Conservation (phyloP, 2,113 vertebrate species). For the Paralichthys olivaceus region DNA sequence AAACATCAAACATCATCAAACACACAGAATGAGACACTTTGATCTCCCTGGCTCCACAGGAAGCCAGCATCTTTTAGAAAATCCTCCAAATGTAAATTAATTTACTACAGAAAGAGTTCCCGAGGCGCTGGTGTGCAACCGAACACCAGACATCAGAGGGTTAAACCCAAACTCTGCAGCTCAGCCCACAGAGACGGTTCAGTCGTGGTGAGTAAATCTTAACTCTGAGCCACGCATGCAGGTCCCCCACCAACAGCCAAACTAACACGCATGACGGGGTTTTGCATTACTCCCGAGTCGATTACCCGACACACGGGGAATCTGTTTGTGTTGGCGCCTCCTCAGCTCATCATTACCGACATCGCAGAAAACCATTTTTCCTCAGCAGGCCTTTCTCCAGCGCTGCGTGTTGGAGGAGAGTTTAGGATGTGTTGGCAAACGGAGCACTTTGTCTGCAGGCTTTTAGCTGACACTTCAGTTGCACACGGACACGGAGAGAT, state of each 20-base stretch:
- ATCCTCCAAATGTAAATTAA: constrained; percentile 98
- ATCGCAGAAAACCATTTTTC: neutral
- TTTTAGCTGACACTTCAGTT: constrained; percentile 14
- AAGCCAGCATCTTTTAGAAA: constrained; percentile 97
- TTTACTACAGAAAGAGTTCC: constrained; percentile 90
- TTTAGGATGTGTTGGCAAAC: constrained; percentile 39
- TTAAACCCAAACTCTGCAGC: constrained; percentile 72
- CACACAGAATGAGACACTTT: constrained; percentile 95
- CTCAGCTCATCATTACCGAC: constrained; percentile 39
- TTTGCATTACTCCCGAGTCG: constrained; percentile 50
- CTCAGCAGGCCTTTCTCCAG: constrained; percentile 21
- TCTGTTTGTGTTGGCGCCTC: constrained; percentile 34
- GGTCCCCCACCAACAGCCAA: constrained; percentile 37
- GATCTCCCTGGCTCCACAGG: constrained; percentile 95
- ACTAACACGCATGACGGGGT: constrained; percentile 50
- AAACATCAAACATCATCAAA: constrained; percentile 96
- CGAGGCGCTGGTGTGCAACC: constrained; percentile 79
- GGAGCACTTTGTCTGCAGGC: constrained; percentile 18
- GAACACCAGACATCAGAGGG: constrained; percentile 73
- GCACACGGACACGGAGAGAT: constrained; percentile 14
- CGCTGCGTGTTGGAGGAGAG: constrained; percentile 1
- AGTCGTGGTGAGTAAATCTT: constrained; percentile 52
- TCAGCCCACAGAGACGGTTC: constrained; percentile 59
- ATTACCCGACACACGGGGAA: constrained; percentile 38
- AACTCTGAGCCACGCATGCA: constrained; percentile 52